phyloP scores from a whole-genome alignment of 1,140 invertebrate species.

The Diploscapter pachys region DNA sequence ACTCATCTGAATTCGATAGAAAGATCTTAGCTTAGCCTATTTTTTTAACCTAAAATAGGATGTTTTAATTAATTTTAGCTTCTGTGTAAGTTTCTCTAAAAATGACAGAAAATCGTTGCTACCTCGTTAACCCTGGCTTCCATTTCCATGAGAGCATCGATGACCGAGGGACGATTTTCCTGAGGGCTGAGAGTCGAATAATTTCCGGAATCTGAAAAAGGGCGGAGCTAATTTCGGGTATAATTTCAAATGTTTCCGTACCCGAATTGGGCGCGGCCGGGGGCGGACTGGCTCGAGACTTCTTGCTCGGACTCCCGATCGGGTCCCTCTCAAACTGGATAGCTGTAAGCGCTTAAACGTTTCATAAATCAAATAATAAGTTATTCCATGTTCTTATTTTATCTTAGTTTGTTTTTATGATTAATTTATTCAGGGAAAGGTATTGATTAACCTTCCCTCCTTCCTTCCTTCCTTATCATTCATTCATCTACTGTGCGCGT shows the following conservation, averaged over 20 bases:
- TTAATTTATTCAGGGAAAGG: too few relatives aligned
- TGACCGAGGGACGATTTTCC: slow-evolving; percentile 38
- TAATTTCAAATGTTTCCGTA: too few relatives aligned
- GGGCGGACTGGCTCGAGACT: slow-evolving; percentile 42
- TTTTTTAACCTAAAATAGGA: too few relatives aligned
- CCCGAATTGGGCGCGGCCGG: slow-evolving; percentile 8
- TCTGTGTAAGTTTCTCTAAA: too few relatives aligned
- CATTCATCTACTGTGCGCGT: neutral
- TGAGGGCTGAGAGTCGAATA: slow-evolving; percentile 7
- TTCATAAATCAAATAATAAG: neutral
- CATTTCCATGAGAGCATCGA: slow-evolving; percentile 55
- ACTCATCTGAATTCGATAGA: too few relatives aligned
- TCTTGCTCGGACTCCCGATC: slow-evolving; percentile 48
- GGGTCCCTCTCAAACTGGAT: slow-evolving; percentile 58
- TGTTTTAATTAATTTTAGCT: too few relatives aligned
- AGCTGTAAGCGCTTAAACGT: slow-evolving; percentile 37
- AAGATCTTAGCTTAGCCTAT: too few relatives aligned
- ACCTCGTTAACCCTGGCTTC: slow-evolving; percentile 44
- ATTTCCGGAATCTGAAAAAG: slow-evolving; percentile 8
- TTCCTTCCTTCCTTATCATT: neutral
- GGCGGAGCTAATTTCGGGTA: neutral
- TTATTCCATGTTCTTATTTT: neutral
- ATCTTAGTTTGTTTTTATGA: too few relatives aligned
- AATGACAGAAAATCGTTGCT: too few relatives aligned
- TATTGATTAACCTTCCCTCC: neutral